These are phyloP conservation scores for Ephestia elutella DNA, from an alignment of 1,140 invertebrate species.

Conservation along the genomic window DNA sequence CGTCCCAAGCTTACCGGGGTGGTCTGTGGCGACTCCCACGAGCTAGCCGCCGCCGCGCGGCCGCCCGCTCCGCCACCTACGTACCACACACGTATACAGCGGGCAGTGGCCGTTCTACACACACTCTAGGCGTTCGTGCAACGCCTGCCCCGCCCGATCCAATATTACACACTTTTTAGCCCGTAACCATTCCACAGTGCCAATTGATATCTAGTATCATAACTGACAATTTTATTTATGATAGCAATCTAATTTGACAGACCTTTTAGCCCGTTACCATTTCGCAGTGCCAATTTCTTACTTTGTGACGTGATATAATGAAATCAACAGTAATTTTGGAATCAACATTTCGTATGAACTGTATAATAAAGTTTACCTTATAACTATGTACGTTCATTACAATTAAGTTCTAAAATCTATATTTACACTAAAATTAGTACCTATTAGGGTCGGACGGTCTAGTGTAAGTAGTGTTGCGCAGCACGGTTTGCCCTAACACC, in stretches of 20 bases:
- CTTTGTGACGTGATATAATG: no score
- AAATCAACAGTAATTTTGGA: no score
- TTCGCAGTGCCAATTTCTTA: neutral
- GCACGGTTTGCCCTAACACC: no score
- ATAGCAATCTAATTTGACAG: neutral
- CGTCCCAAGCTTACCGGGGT: constrained; percentile 69
- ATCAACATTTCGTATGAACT: no score
- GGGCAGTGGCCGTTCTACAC: constrained; percentile 30
- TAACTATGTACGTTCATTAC: no score
- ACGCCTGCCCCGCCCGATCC: neutral
- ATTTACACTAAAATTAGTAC: no score
- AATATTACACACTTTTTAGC: constrained; percentile 11
- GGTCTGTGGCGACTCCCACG: constrained; percentile 68
- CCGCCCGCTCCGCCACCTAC: constrained; percentile 61
- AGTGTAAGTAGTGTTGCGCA: no score
- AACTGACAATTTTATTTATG: no score
- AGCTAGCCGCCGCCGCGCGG: constrained; percentile 42
- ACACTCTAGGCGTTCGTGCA: neutral
- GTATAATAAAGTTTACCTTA: no score
- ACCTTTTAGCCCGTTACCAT: neutral
- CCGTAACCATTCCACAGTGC: neutral
- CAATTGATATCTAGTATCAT: no score
- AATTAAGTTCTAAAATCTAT: no score
- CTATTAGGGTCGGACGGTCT: no score
- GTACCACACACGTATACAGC: constrained; percentile 64